These are phyloP conservation scores for Calycopis cecrops DNA, from an alignment of 1,140 invertebrate genomes.

Conservation along the genomic window DNA sequence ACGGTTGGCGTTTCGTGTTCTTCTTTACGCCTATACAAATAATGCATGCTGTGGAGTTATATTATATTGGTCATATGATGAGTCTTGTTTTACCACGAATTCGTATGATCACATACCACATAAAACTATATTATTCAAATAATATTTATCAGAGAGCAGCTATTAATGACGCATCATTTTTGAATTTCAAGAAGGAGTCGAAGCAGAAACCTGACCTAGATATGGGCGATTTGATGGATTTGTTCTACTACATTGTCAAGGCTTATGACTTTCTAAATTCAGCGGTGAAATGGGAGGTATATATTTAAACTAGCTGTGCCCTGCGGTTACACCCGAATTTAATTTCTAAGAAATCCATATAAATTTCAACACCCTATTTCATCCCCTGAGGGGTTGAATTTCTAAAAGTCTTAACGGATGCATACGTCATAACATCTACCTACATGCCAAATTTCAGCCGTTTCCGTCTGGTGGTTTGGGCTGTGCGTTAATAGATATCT, in stretches of 20 bases:
- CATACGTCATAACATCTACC: too few relatives aligned
- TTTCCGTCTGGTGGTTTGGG: too few relatives aligned
- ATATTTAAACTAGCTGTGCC: too few relatives aligned
- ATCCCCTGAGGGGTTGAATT: too few relatives aligned
- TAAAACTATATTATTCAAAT: too few relatives aligned
- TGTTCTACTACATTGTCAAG: constrained; percentile 46
- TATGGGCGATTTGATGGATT: constrained; percentile 45
- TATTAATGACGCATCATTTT: background rate
- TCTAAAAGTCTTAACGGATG: too few relatives aligned
- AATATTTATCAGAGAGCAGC: constrained; percentile 1
- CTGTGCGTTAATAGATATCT: too few relatives aligned
- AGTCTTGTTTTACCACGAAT: constrained; percentile 35
- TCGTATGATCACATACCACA: constrained; percentile 32
- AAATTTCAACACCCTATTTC: too few relatives aligned
- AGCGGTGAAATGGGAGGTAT: constrained; percentile 59
- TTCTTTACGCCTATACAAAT: constrained; percentile 21
- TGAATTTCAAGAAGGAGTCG: constrained; percentile 7
- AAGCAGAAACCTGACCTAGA: constrained; percentile 18
- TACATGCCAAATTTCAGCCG: too few relatives aligned
- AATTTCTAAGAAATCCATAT: too few relatives aligned
- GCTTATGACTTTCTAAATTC: constrained; percentile 47
- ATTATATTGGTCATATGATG: constrained; percentile 37
- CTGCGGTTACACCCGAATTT: too few relatives aligned
- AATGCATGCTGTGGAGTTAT: constrained; percentile 30
- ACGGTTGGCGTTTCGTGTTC: background rate